Evolutionary conservation across 2,113 vertebrate species (phyloP), one percentile per base, ranked within the genome.

Genomic region (Atrichornis clamosus): DNA sequence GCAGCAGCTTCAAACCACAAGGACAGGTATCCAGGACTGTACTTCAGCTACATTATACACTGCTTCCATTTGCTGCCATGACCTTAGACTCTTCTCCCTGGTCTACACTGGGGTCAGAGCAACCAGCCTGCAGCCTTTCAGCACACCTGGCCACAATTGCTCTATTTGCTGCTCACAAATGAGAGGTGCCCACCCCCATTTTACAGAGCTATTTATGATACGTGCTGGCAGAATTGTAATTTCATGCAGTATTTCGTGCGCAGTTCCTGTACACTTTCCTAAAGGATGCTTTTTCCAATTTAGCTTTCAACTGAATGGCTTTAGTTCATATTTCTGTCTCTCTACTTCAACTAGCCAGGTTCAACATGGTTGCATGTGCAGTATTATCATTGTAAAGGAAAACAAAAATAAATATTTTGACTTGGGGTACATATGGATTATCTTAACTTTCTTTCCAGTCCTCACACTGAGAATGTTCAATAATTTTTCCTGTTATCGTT

Each of bases 361-460:
- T 78, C 46, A 79, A 21, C 20, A 42, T 7, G 65, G 27, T 28
- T 91, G 46, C 33, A 20, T 9, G 24, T 52, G 30, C 60, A 64
- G 27, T 20, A 11, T 55, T 55, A 63, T 7, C 27, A 12, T 72
- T 50, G 30, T 84, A 44, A 63, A 84, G 60, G 56, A 91, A 89
- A 87, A 63, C 16, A 21, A 86, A 93, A 84, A 52, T 68, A 94
- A 84, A 78, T 27, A 62, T 80, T 92, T 80, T 96, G 73, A 77
- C 73, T 70, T 32, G 24, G n/a, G 53, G 73, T 84, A 46, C 10
- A 11, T 32, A 64, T 0, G 2, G 69, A 91, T 93, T 88, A 76
- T 33, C 50, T 73, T 42, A 9, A 17, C 68, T 84, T 72, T 58
- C 42, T 62, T 84, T 67, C 23, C 33, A 77, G 11, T 35, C 41